Evolutionary conservation across 2,888 invertebrate species (phyloP).

Genomic region (Lobophora halterata): DNA sequence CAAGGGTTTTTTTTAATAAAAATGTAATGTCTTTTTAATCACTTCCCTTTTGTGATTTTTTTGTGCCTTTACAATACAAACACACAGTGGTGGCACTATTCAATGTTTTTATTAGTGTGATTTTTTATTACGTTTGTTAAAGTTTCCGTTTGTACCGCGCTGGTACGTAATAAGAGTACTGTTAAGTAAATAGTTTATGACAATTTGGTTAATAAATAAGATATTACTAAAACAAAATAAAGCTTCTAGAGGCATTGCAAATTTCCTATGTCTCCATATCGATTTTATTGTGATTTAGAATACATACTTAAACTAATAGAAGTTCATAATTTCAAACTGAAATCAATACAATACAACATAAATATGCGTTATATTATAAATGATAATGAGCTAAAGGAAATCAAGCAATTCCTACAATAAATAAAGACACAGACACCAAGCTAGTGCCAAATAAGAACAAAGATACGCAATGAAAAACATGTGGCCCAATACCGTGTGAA

Average conservation of each 20-base stretch:
- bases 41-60: slow-evolving; percentile 65
- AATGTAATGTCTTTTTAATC: slow-evolving; percentile 74
- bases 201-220: too few relatives aligned
- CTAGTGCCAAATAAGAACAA: slow-evolving; percentile 55
- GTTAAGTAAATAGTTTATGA: too few relatives aligned
- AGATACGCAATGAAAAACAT: slow-evolving; percentile 72
- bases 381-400: not conserved
- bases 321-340: too few relatives aligned
- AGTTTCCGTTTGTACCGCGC: slow-evolving; percentile 21
- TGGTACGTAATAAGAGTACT: too few relatives aligned
- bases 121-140: slow-evolving; percentile 32
- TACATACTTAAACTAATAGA: too few relatives aligned
- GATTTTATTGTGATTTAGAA: too few relatives aligned
- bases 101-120: slow-evolving; percentile 40
- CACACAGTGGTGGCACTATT: slow-evolving; percentile 48
- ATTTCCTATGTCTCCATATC: too few relatives aligned
- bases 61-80: slow-evolving; percentile 57
- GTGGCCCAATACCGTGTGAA: slow-evolving; percentile 73
- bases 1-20: slow-evolving; percentile 66
- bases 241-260: too few relatives aligned
- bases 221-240: too few relatives aligned
- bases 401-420: not conserved
- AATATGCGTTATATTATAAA: not conserved
- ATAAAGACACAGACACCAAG: slow-evolving; percentile 27
- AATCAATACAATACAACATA: too few relatives aligned